A percentile compares a stretch with the other conserved stretches of the same genome.
Evolutionary conservation across 1,140 invertebrate genomes (phyloP).

Genomic region (Hylyphantes graminicola): DNA sequence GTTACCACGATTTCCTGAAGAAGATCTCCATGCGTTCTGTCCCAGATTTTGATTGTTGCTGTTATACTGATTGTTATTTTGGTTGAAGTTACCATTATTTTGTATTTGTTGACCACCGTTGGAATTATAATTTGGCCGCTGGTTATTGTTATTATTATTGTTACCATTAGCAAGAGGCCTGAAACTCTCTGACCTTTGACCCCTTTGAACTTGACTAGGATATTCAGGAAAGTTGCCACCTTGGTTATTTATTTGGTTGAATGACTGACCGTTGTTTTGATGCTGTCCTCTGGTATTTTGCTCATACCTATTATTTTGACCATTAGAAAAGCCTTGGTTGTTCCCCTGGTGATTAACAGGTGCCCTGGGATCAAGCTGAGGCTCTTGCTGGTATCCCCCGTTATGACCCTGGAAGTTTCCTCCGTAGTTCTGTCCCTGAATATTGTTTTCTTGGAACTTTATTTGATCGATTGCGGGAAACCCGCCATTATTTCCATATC

Average conservation of each 20-base stretch:
- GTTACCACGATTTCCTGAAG: background rate
- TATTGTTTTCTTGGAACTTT: conserved; percentile 8
- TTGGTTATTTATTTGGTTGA: conserved; percentile 2
- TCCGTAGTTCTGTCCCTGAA: conserved; percentile 8
- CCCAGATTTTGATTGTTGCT: conserved; percentile 14
- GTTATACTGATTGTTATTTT: conserved; percentile 15
- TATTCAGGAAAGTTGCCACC: conserved; percentile 8
- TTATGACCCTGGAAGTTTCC: background rate
- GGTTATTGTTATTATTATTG: conserved; percentile 12
- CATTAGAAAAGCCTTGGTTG: conserved; percentile 14
- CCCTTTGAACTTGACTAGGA: conserved; percentile 27
- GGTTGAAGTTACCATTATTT: background rate
- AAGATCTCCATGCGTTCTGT: conserved; percentile 32
- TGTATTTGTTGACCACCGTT: background rate
- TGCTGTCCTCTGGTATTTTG: conserved; percentile 4
- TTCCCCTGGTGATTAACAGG: conserved; percentile 1
- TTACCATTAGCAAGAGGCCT: conserved; percentile 24
- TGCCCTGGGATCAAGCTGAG: conserved; percentile 16
- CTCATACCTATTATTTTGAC: background rate
- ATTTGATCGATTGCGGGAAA: conserved; percentile 16
- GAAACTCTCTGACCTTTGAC: conserved; percentile 30
- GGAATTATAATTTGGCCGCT: background rate
- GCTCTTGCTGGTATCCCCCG: background rate
- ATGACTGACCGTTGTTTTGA: conserved; percentile 3
- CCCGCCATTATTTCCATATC: background rate